Base-by-base conservation (phyloP, 2,888 invertebrate species). In the Spodoptera exigua region DNA sequence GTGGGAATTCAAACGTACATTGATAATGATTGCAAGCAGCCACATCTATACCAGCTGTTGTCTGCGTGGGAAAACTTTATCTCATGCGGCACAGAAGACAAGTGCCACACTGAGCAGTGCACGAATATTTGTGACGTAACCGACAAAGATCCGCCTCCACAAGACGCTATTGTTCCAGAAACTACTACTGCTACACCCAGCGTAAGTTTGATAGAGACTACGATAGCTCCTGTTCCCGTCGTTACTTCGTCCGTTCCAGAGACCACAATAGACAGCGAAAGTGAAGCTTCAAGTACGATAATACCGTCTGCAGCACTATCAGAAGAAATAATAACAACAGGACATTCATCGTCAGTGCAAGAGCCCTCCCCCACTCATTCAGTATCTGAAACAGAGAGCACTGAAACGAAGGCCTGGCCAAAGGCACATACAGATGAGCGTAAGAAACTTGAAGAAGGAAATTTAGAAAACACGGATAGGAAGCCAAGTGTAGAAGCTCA, bases 1-100 rank as follows among this genome's bases (percentile, higher is more conserved):
- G 70, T 84, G 18, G 94, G 89, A 13, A 61, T 92, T 9, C 93
- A 94, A 76, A 92, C 90, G 0, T 94, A 93, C 68, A 80, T 91
- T 27, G 84, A 86, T 27, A 87, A 86, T 17, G 68, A 86, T 55
- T 94, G 94, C 68, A 84, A 85, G 39, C 83, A 79, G 48, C 94
- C 93, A 7, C 85, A 91, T 66, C 76, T 92, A 0, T 94, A 92
- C 70, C 92, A 92, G 62, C 67, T 86, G 1, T 59, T 93, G 5
- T 74, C 83, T 1, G 76, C 83, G 0, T 92, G 93, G 92, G 82
- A 88, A 0, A 83, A 78, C 34, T 89, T 93, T 21, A 82, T 94
- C 37, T 66, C 74, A 0, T 94, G 94, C 58, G 87, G 87, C 27
- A 83, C 81, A 14, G 85, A 88, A 58, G 83, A 89, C 3, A 87